phyloP scores from a whole-genome alignment of 2,113 vertebrate genomes.

The Serilophus lunatus region DNA sequence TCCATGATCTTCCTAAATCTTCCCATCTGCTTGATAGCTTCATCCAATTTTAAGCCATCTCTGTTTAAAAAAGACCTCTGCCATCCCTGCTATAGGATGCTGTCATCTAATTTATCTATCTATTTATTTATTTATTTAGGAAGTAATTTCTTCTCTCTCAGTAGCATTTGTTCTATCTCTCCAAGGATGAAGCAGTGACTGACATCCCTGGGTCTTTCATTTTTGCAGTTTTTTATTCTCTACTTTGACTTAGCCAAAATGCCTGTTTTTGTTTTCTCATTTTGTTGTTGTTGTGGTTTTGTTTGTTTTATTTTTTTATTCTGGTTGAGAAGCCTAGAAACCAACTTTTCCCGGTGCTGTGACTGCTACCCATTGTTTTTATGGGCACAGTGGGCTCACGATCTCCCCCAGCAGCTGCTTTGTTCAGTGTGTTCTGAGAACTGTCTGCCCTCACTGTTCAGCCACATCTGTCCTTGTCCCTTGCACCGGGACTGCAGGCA shows the following conservation, averaged over 20 bases:
- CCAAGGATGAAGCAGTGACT: not conserved
- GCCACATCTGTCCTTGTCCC: not conserved
- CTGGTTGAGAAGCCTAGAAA: not conserved
- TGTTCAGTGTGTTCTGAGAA: not conserved
- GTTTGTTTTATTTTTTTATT: not conserved
- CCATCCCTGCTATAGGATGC: not conserved
- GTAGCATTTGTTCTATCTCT: not conserved
- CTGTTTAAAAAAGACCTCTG: not conserved
- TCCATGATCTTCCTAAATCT: not conserved
- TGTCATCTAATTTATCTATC: not conserved
- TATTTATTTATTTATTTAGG: not conserved
- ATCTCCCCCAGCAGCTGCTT: not conserved
- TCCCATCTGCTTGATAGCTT: not conserved
- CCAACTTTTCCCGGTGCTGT: not conserved
- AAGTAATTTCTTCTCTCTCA: not conserved
- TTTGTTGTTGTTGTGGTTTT: not conserved
- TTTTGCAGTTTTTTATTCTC: not conserved
- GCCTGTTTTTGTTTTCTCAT: too few relatives aligned
- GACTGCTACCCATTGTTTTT: not conserved
- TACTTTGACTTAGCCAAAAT: not conserved
- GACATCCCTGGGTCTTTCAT: not conserved
- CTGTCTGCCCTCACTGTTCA: not conserved
- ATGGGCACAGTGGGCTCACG: fast-evolving
- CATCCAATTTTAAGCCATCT: not conserved
- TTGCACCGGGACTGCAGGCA: not conserved